Evolutionary conservation across 1,140 invertebrate genomes (phyloP).

Genomic region (Drosophila ercepeae): DNA sequence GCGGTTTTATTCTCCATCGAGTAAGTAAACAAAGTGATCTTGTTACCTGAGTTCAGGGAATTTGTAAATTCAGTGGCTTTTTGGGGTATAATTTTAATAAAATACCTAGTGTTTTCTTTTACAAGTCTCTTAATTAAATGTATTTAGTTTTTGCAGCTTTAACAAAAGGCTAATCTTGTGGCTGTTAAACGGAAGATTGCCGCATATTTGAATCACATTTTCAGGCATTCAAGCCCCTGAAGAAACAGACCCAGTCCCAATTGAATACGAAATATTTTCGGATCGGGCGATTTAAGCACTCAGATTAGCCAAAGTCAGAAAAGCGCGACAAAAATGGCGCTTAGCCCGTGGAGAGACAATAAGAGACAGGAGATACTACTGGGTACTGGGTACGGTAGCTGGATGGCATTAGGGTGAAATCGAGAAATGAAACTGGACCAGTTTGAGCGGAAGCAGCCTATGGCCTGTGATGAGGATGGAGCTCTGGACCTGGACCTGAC

Average conservation of each 20-base stretch:
- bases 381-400: constrained; percentile 8
- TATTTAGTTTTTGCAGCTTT: not conserved
- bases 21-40: constrained; percentile 18
- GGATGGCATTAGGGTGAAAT: constrained; percentile 75
- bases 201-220: constrained; percentile 5
- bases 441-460: constrained; percentile 80
- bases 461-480: constrained; percentile 36
- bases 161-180: not conserved
- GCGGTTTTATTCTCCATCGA: constrained; percentile 1
- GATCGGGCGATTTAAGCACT: constrained; percentile 46
- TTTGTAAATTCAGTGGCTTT: not conserved
- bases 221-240: constrained; percentile 1
- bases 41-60: too few relatives aligned
- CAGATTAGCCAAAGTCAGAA: constrained; percentile 62
- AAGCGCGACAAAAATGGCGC: constrained; percentile 80
- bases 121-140: not conserved
- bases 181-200: not conserved
- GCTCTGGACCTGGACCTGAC: constrained; percentile 32
- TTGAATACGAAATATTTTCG: constrained; percentile 49
- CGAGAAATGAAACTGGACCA: constrained; percentile 80
- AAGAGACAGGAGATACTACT: constrained; percentile 43
- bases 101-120: too few relatives aligned
- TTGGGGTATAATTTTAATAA: too few relatives aligned
- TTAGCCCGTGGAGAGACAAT: constrained; percentile 59
- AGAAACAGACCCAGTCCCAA: constrained; percentile 15